A percentile compares a stretch with the other conserved stretches of the same genome.
Conservation (phyloP, 2,113 vertebrate genomes). For the Hippocampus abdominalis region DNA sequence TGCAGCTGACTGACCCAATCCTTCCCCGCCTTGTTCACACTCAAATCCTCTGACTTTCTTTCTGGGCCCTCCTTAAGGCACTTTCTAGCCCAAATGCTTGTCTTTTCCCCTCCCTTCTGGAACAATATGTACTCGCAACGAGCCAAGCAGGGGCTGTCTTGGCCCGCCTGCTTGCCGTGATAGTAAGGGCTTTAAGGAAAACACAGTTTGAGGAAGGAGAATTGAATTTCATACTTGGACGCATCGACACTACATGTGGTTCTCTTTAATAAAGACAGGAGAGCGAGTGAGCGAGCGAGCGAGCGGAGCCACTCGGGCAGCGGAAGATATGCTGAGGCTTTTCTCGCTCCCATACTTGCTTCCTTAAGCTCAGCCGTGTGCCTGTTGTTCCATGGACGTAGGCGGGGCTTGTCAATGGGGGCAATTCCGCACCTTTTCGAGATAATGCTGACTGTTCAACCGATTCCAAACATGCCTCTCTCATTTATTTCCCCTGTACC, state of each 20-base stretch:
- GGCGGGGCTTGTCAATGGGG: conserved; percentile 47
- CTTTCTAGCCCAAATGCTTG: conserved; percentile 17
- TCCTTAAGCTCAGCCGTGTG: conserved; percentile 51
- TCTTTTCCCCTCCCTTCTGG: conserved; percentile 26
- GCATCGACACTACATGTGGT: conserved; percentile 72
- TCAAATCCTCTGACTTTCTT: conserved; percentile 13
- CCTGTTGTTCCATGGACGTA: conserved; percentile 37
- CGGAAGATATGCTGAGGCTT: conserved; percentile 54
- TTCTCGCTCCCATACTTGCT: conserved; percentile 50
- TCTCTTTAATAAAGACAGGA: conserved; percentile 73
- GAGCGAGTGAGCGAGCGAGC: conserved; percentile 24
- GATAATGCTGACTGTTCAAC: conserved; percentile 34
- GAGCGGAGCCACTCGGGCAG: conserved; percentile 45
- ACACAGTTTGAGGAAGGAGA: conserved; percentile 71
- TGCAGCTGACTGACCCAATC: conserved; percentile 52
- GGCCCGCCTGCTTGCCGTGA: conserved; percentile 64
- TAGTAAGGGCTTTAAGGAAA: conserved; percentile 74
- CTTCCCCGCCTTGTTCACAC: conserved; percentile 39
- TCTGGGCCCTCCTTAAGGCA: conserved; percentile 9
- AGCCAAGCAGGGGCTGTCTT: conserved; percentile 53
- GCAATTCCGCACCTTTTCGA: conserved; percentile 36
- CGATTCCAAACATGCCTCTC: conserved; percentile 22
- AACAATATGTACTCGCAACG: conserved; percentile 54
- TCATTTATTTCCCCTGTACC: conserved; percentile 16
- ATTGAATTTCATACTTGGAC: conserved; percentile 78